These are phyloP conservation scores for Pteronotus mesoamericanus DNA, from an alignment of 2,797 vertebrate species.

Conservation along the genomic window DNA sequence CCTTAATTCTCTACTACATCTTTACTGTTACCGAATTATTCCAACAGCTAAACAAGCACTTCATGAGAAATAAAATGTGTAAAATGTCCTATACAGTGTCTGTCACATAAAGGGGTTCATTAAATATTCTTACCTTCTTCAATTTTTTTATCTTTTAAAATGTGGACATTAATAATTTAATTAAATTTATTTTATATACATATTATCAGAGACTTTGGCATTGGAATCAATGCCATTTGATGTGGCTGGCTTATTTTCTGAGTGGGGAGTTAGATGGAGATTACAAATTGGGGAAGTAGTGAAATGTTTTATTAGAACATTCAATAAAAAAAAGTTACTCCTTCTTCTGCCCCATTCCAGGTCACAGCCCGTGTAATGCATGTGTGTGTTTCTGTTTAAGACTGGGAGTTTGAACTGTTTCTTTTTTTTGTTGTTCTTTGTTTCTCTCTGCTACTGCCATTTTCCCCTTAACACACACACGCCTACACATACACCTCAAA, in stretches of 20 bases:
- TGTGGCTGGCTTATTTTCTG: neutral
- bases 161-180: neutral
- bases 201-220: neutral
- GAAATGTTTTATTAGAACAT: neutral
- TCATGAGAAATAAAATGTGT: neutral
- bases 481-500: neutral
- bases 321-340: neutral
- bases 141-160: slow-evolving; percentile 41
- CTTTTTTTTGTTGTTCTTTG: neutral
- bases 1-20: slow-evolving; percentile 50
- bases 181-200: neutral
- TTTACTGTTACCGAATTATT: slow-evolving; percentile 60
- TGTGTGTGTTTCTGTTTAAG: neutral
- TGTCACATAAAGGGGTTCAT: neutral
- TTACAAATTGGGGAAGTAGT: neutral
- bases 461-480: neutral
- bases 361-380: neutral
- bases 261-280: neutral
- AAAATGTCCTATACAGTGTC: neutral
- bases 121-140: slow-evolving; percentile 27
- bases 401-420: neutral
- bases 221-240: neutral
- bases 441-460: neutral
- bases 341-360: neutral
- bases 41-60: neutral